Percentiles rank a stretch among this genome's conserved stretches.
Evolutionary conservation across 2,797 vertebrate genomes (phyloP).

Genomic region (Dallia pectoralis): DNA sequence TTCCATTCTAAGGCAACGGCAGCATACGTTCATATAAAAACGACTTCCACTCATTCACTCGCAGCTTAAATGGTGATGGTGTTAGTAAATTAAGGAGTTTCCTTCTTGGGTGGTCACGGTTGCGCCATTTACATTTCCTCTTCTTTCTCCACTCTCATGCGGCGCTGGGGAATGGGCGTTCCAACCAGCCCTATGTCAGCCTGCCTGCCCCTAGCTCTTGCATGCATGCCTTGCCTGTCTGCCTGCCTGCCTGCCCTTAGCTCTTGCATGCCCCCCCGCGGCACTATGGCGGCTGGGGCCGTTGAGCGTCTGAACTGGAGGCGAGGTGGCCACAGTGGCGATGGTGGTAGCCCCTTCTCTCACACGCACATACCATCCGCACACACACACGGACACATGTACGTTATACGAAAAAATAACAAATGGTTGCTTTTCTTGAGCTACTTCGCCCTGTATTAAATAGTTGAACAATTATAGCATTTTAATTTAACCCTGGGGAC

Average conservation of each 20-base stretch:
- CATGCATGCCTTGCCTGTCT: not conserved
- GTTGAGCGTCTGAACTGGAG: conserved; percentile 39
- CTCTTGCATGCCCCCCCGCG: not conserved
- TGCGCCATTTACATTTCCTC: conserved; percentile 45
- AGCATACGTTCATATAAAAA: conserved; percentile 1
- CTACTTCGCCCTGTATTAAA: conserved; percentile 29
- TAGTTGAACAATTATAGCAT: not conserved
- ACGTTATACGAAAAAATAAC: conserved; percentile 32
- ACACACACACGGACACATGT: conserved; percentile 7
- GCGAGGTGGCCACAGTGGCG: conserved; percentile 48
- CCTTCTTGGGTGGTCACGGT: conserved; percentile 59
- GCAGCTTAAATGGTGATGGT: conserved; percentile 24
- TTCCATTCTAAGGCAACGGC: not conserved
- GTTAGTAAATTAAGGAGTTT: conserved; percentile 16
- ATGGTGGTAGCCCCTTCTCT: not conserved
- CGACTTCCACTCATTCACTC: conserved; percentile 1
- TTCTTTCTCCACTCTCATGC: conserved; percentile 55
- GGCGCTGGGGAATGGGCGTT: conserved; percentile 54
- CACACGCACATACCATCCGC: conserved; percentile 13
- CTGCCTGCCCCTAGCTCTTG: not conserved
- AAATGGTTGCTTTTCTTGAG: conserved; percentile 71
- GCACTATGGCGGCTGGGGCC: conserved; percentile 33
- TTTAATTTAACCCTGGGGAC: not conserved
- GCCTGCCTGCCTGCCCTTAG: not conserved
- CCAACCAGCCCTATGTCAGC: conserved; percentile 1